phyloP scores from a whole-genome alignment of 2,797 vertebrate species.

The Melanotaenia pygmaea region DNA sequence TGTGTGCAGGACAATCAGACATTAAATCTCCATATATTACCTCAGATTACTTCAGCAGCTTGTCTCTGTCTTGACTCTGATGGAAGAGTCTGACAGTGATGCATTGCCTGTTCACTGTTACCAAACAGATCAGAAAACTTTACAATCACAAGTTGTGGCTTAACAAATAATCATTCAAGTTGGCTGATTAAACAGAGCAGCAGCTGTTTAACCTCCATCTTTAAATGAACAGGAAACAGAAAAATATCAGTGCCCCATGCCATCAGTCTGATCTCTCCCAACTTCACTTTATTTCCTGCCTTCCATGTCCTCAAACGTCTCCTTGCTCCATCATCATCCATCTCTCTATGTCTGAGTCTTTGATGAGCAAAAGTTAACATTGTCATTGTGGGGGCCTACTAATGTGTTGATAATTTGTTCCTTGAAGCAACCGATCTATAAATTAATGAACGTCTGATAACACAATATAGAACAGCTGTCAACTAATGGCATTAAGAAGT shows the following conservation, averaged over 20 bases:
- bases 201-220: constrained; percentile 8
- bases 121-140: not conserved
- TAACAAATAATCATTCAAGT: constrained; percentile 4
- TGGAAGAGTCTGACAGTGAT: constrained; percentile 15
- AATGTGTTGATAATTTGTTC: not conserved
- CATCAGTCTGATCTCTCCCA: constrained; percentile 38
- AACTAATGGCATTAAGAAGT: not conserved
- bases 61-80: not conserved
- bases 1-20: constrained; percentile 32
- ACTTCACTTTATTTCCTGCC: constrained; percentile 25
- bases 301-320: constrained; percentile 33
- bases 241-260: constrained; percentile 6
- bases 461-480: not conserved
- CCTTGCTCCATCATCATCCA: constrained; percentile 40
- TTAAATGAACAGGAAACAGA: constrained; percentile 18
- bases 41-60: constrained; percentile 12
- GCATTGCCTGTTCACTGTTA: constrained; percentile 12
- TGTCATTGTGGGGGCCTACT: not conserved
- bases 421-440: not conserved
- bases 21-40: constrained; percentile 30
- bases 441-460: not conserved
- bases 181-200: not conserved
- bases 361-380: constrained; percentile 10
- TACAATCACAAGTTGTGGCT: not conserved
- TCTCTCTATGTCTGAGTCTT: constrained; percentile 41